Evolutionary conservation across 1,140 invertebrate genomes (phyloP).

Genomic region (Euschistus heros): DNA sequence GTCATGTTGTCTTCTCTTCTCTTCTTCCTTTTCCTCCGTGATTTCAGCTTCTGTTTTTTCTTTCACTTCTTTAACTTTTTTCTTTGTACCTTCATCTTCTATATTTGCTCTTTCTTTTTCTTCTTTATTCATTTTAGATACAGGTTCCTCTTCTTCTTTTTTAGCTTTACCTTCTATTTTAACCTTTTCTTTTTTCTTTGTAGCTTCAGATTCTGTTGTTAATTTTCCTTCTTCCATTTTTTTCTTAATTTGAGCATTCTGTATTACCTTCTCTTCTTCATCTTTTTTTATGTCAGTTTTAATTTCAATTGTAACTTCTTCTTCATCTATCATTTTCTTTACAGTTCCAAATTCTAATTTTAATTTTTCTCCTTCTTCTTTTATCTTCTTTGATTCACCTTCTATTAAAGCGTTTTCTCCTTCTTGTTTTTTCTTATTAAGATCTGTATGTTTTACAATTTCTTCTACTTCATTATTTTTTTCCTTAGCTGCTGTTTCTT

Average conservation of each 20-base stretch:
- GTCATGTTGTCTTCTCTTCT: constrained; percentile 16
- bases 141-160: neutral
- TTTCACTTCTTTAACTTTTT: constrained; percentile 12
- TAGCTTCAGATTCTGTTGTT: too few relatives aligned
- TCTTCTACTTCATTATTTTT: constrained; percentile 2
- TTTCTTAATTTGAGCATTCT: too few relatives aligned
- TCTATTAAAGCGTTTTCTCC: neutral
- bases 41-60: constrained; percentile 11
- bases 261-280: too few relatives aligned
- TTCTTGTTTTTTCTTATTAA: neutral
- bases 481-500: too few relatives aligned
- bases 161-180: neutral
- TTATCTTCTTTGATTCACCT: neutral
- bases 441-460: neutral
- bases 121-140: neutral
- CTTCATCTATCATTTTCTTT: neutral
- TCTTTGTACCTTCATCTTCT: constrained; percentile 8
- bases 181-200: neutral
- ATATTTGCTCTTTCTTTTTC: neutral
- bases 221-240: too few relatives aligned
- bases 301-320: too few relatives aligned
- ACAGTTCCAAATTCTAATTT: neutral
- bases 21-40: constrained; percentile 19
- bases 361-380: neutral
- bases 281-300: too few relatives aligned